These are phyloP conservation scores for Craterocephalus amniculus DNA, from an alignment of 2,797 vertebrate species.

Conservation along the genomic window DNA sequence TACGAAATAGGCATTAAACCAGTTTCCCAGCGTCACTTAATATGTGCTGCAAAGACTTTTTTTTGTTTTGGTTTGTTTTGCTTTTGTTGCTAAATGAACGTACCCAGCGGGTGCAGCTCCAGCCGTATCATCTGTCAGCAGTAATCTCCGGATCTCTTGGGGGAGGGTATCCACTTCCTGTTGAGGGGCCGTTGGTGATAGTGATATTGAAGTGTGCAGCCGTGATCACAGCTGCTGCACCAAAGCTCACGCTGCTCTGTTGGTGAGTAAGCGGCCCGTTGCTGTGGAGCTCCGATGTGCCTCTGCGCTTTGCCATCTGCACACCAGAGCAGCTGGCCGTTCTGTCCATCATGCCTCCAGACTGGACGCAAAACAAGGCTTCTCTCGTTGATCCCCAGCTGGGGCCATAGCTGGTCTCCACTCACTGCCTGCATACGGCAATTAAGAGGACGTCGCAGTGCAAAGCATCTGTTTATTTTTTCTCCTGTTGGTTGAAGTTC, in stretches of 20 bases:
- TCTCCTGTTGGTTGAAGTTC: constrained; percentile 21
- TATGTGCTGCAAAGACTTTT: constrained; percentile 5
- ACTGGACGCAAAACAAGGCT: constrained; percentile 33
- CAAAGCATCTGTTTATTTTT: constrained; percentile 46
- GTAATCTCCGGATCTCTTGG: constrained; percentile 47
- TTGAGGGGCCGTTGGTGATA: constrained; percentile 38
- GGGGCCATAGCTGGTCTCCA: constrained; percentile 4
- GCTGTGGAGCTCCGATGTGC: constrained; percentile 32
- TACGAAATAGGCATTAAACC: too few species aligned
- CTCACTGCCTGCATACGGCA: constrained; percentile 12
- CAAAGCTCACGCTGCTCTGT: constrained; percentile 42
- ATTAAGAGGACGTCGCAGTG: constrained; percentile 5
- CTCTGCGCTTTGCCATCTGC: constrained; percentile 45
- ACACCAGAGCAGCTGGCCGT: constrained; percentile 52
- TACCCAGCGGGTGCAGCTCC: constrained; percentile 21
- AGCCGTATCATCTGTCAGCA: constrained; percentile 52
- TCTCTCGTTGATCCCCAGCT: constrained; percentile 31
- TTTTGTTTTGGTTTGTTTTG: too few species aligned
- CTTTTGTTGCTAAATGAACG: constrained; percentile 12
- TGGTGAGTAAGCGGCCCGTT: constrained; percentile 32
- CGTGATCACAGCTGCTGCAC: constrained; percentile 60
- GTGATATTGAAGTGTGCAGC: constrained; percentile 54
- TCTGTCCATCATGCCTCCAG: constrained; percentile 30
- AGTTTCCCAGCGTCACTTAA: constrained; percentile 7
- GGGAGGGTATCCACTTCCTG: constrained; percentile 59